Percentiles rank a stretch among this genome's conserved stretches.
Conservation (phyloP, 1,140 invertebrate species). For the Leguminivora glycinivorella region DNA sequence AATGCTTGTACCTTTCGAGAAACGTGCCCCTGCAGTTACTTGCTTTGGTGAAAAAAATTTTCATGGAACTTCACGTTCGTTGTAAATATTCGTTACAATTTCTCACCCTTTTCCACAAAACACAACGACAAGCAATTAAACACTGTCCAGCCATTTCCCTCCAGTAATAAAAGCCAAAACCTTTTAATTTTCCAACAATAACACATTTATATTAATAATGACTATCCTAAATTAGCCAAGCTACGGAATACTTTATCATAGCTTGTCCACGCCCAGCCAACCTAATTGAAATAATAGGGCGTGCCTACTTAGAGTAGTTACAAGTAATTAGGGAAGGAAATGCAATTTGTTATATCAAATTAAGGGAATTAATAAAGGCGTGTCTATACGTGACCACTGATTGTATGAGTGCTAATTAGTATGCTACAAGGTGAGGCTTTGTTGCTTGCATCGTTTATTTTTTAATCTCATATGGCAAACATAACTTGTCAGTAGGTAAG, state of each 20-base stretch:
- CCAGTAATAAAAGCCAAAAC: neutral
- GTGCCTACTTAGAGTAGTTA: conserved; percentile 27
- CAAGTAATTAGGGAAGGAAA: neutral
- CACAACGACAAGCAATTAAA: neutral
- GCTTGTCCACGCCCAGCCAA: conserved; percentile 3
- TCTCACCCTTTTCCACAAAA: neutral
- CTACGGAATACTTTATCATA: neutral
- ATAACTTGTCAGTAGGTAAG: no score
- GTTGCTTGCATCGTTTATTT: neutral
- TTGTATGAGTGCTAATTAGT: neutral
- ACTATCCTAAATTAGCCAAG: neutral
- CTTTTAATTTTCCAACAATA: neutral
- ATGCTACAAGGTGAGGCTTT: neutral
- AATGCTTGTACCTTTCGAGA: no score
- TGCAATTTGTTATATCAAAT: conserved; percentile 10
- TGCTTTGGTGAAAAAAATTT: no score
- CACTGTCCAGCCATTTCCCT: neutral
- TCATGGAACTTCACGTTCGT: no score
- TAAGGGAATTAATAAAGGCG: conserved; percentile 10
- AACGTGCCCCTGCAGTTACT: no score
- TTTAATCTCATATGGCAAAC: neutral
- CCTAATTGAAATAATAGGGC: conserved; percentile 9
- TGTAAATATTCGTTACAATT: no score
- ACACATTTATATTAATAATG: neutral
- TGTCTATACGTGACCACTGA: neutral